These are phyloP conservation scores for Amiota minor DNA, from an alignment of 2,888 invertebrate species.

Conservation along the genomic window DNA sequence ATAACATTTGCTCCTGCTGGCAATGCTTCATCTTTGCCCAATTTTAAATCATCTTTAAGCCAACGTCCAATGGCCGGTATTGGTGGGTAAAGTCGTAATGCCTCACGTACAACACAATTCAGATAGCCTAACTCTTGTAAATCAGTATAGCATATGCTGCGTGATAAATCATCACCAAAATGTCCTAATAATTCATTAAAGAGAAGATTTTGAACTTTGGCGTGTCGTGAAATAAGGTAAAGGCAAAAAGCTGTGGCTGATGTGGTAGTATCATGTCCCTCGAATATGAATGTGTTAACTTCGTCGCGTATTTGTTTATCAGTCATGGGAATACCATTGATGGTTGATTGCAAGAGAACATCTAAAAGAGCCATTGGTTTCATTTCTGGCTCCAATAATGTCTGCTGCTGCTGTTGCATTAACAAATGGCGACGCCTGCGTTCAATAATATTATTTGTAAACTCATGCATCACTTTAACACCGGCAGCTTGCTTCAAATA, in stretches of 20 bases:
- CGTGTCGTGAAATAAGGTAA: constrained; percentile 65
- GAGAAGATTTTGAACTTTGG: constrained; percentile 61
- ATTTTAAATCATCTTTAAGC: constrained; percentile 75
- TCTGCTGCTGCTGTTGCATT: neutral
- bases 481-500: constrained; percentile 71
- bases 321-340: constrained; percentile 76
- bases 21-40: constrained; percentile 73
- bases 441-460: constrained; percentile 75
- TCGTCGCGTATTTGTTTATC: constrained; percentile 79
- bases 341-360: constrained; percentile 77
- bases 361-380: constrained; percentile 77
- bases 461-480: constrained; percentile 74
- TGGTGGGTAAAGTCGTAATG: constrained; percentile 79
- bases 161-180: constrained; percentile 56
- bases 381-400: constrained; percentile 38
- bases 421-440: constrained; percentile 62
- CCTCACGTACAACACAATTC: constrained; percentile 80
- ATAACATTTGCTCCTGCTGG: constrained; percentile 66
- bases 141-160: constrained; percentile 55
- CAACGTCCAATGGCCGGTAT: constrained; percentile 78
- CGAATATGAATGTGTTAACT: constrained; percentile 84
- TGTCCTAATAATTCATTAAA: constrained; percentile 62
- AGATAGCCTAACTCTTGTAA: constrained; percentile 70
- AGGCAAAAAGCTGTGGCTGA: constrained; percentile 69
- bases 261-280: constrained; percentile 73